Base-by-base conservation (phyloP, 2,113 vertebrate genomes). In the Pseudorectes ferrugineus region DNA sequence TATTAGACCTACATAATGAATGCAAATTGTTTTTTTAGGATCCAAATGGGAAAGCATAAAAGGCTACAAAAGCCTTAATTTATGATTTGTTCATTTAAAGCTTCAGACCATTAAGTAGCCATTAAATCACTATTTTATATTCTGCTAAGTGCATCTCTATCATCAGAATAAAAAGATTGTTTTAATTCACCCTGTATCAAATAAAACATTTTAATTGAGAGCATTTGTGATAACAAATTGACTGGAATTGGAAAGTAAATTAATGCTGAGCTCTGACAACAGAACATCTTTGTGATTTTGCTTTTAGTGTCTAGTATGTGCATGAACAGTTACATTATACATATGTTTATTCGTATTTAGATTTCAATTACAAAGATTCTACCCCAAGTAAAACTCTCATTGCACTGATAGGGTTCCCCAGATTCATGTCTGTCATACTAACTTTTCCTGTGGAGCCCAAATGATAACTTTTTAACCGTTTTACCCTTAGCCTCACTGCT, bases 131-230 rank as follows among this genome's bases (percentile, higher is more conserved):
- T 81, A 42, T 85, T 96, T 96, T 93, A 79, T 88, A 88, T 87
- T 61, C 88, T 88, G 46, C 77, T 93, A 97, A 95, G 66, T 94
- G 84, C 62, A 90, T 84, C 58, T 51, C 62, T 89, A 55, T 72
- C 42, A 42, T 93, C 79, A 65, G 67, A 97, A 95, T 89, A 90
- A 97, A 95, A 95, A 92, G 67, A 93, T 92, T 70, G 58, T 65
- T 97, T 96, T 70, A 95, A 93, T 95, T 92, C 54, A 48, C 28
- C 52, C 62, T 59, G 28, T 94, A 87, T 63, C 52, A 92, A 93
- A 86, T 92, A 96, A 92, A 96, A 31, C 58, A 76, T 93, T 97
- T 94, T 95, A 94, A 97, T 87, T 85, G 78, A 90, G 35, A 81
- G 66, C 59, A 57, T 94, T 94, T 94, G 63, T 85, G 87, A 80